Evolutionary conservation across 2,888 invertebrate species (phyloP).

Genomic region (Euphydryas editha): DNA sequence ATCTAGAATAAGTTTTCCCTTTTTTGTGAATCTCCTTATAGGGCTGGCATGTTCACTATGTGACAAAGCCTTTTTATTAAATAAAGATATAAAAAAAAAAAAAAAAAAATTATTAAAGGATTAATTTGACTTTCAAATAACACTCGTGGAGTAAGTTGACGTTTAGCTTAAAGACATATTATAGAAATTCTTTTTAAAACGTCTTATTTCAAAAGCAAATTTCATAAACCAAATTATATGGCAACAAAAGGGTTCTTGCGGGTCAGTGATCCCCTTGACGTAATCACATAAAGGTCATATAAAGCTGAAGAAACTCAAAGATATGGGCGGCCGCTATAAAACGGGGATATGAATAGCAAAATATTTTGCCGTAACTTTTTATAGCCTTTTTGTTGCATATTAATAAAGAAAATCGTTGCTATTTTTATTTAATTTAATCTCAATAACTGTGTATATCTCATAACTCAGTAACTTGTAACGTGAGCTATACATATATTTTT

Average conservation of each 20-base stretch:
- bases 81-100: no score
- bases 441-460: background rate
- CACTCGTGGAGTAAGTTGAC: no score
- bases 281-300: constrained; percentile 69
- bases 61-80: no score
- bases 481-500: no score
- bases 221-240: constrained; percentile 25
- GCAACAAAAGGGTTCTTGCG: constrained; percentile 45
- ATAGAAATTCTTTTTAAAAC: background rate
- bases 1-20: no score
- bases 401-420: constrained; percentile 51
- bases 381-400: constrained; percentile 65
- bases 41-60: no score
- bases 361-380: constrained; percentile 68
- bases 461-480: no score
- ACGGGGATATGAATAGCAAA: constrained; percentile 72
- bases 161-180: background rate
- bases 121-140: no score
- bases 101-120: no score
- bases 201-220: constrained; percentile 14
- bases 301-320: constrained; percentile 71
- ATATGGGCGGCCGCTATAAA: constrained; percentile 73
- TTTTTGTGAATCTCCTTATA: no score
- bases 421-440: constrained; percentile 31
- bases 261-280: constrained; percentile 39